phyloP scores from a whole-genome alignment of 1,140 invertebrate species.

The Panagrolaimus sp. region DNA sequence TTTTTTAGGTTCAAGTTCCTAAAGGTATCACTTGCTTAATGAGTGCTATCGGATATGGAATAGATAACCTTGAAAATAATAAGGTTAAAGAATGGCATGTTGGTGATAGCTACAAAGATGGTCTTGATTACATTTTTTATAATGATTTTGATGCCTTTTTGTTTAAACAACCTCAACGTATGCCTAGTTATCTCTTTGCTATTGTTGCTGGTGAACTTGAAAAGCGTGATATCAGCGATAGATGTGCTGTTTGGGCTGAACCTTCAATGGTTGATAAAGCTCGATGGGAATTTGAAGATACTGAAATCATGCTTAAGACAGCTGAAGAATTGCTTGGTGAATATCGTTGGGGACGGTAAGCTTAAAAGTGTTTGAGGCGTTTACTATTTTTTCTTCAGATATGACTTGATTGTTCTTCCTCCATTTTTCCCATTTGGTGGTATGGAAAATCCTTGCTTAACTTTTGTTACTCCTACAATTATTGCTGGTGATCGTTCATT shows the following conservation, averaged over 20 bases:
- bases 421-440: constrained; percentile 89
- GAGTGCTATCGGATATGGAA: constrained; percentile 69
- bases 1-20: constrained; percentile 64
- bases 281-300: constrained; percentile 62
- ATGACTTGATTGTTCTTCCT: constrained; percentile 80
- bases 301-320: constrained; percentile 73
- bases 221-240: constrained; percentile 63
- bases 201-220: constrained; percentile 78
- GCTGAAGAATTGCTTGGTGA: constrained; percentile 68
- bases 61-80: constrained; percentile 3
- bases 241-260: constrained; percentile 81
- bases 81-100: constrained; percentile 23
- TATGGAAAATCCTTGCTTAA: constrained; percentile 94
- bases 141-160: constrained; percentile 58
- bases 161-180: constrained; percentile 69
- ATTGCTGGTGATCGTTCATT: constrained; percentile 79
- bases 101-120: constrained; percentile 20
- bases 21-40: constrained; percentile 74
- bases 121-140: no score
- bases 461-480: constrained; percentile 84
- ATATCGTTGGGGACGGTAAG: constrained; percentile 61
- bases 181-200: constrained; percentile 69
- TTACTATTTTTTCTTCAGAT: no score
- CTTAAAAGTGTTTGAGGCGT: no score
- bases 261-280: constrained; percentile 75